Conservation (phyloP, 1,140 invertebrate genomes). For the Bradysia coprophila region DNA sequence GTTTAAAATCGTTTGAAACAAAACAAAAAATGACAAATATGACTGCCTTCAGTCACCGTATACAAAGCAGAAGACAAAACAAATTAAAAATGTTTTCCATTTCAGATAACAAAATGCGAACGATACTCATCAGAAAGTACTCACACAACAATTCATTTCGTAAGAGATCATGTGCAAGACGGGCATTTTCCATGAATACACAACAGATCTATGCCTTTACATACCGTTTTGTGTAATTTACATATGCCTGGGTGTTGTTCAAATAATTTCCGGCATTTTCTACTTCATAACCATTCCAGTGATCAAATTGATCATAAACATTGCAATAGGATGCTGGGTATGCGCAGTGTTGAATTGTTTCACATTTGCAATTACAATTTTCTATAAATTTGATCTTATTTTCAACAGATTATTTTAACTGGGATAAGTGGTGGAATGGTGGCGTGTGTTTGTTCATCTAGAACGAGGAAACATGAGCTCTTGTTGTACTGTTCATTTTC, state of each 20-base stretch:
- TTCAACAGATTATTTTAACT: constrained; percentile 23
- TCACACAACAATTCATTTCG: too few species aligned
- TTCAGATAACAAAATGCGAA: too few species aligned
- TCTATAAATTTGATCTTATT: constrained; percentile 3
- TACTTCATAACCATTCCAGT: not conserved
- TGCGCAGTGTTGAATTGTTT: too few species aligned
- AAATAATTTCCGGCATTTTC: constrained; percentile 1
- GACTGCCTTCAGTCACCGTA: too few species aligned
- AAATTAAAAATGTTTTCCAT: too few species aligned
- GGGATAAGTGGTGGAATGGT: constrained; percentile 24
- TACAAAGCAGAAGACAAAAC: too few species aligned
- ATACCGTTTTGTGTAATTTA: not conserved
- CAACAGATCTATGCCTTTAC: not conserved
- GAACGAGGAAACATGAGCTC: constrained; percentile 21
- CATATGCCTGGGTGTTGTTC: not conserved
- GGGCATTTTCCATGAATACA: not conserved
- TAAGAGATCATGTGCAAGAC: too few species aligned
- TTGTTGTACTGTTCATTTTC: constrained; percentile 25
- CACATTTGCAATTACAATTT: too few species aligned
- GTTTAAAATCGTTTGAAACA: too few species aligned
- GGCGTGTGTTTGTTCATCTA: constrained; percentile 21
- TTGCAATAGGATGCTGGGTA: constrained; percentile 1
- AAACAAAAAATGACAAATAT: too few species aligned
- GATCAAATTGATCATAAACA: not conserved
- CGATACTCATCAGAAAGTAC: too few species aligned